phyloP scores from a whole-genome alignment of 2,888 invertebrate species.

The Idaea biselata region DNA sequence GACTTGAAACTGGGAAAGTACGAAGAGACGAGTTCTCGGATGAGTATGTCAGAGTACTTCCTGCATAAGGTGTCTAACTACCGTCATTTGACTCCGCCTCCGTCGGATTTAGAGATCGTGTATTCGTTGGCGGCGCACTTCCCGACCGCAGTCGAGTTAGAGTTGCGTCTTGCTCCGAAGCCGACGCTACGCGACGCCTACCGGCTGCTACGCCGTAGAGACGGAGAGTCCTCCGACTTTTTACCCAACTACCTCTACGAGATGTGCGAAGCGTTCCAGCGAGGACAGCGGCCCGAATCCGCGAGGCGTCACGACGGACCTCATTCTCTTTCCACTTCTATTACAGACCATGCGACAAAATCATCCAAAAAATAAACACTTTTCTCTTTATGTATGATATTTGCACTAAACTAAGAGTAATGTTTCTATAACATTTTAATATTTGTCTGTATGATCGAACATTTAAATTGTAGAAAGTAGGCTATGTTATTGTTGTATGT shows the following conservation, averaged over 20 bases:
- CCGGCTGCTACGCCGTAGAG: slow-evolving; percentile 67
- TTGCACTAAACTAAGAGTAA: not conserved
- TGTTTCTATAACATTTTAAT: not conserved
- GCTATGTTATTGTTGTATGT: not conserved
- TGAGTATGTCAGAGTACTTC: slow-evolving; percentile 74
- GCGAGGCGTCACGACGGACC: slow-evolving; percentile 53
- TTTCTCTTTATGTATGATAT: slow-evolving; percentile 7
- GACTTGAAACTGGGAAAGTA: slow-evolving; percentile 74
- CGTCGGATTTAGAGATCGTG: slow-evolving; percentile 73
- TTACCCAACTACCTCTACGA: slow-evolving; percentile 74
- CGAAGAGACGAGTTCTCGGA: slow-evolving; percentile 54
- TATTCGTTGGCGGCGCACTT: slow-evolving; percentile 75
- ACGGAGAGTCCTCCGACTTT: slow-evolving; percentile 67
- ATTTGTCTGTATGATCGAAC: not conserved
- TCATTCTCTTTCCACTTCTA: slow-evolving; percentile 38
- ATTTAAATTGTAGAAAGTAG: not conserved
- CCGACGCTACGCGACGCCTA: slow-evolving; percentile 73
- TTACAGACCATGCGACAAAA: slow-evolving; percentile 44
- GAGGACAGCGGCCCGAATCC: slow-evolving; percentile 64
- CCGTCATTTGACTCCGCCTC: slow-evolving; percentile 67
- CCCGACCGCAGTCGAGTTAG: slow-evolving; percentile 70
- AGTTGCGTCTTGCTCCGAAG: slow-evolving; percentile 70
- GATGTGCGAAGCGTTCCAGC: slow-evolving; percentile 75
- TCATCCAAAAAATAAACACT: slow-evolving; percentile 33
- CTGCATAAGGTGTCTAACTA: slow-evolving; percentile 73